phyloP scores from a whole-genome alignment of 2,888 invertebrate genomes.

The Drosophila borealis region DNA sequence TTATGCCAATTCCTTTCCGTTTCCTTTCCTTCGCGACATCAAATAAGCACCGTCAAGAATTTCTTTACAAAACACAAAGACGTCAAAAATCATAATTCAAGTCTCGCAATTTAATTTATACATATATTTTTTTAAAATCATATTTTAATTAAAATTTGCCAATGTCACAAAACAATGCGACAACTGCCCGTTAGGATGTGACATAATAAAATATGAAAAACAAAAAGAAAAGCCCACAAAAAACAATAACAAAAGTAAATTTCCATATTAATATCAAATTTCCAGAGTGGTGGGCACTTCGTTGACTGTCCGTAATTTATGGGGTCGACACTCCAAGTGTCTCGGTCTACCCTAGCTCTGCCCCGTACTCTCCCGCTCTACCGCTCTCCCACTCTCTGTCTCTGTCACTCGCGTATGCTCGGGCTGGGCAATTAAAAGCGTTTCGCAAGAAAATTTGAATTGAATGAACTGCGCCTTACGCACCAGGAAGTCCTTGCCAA shows the following conservation, averaged over 20 bases:
- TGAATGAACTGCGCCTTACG: slow-evolving; percentile 79
- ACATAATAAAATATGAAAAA: slow-evolving; percentile 25
- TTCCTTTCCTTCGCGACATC: no score
- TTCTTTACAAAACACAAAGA: no score
- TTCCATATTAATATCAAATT: slow-evolving; percentile 69
- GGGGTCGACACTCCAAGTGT: slow-evolving; percentile 37
- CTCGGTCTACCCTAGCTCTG: neutral
- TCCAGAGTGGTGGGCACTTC: slow-evolving; percentile 56
- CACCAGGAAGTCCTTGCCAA: slow-evolving; percentile 75
- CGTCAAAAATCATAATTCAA: neutral
- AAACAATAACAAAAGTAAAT: slow-evolving; percentile 53
- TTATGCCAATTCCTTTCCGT: no score
- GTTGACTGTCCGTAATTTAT: slow-evolving; percentile 67
- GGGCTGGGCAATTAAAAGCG: slow-evolving; percentile 71
- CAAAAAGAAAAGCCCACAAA: slow-evolving; percentile 5
- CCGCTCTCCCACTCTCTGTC: neutral
- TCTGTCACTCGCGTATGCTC: slow-evolving; percentile 10
- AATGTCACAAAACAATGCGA: slow-evolving; percentile 25
- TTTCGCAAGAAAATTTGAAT: slow-evolving; percentile 75
- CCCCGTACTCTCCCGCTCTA: neutral
- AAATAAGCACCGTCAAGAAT: no score
- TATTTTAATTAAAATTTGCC: slow-evolving; percentile 68
- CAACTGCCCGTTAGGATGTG: slow-evolving; percentile 29
- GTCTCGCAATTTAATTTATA: slow-evolving; percentile 16
- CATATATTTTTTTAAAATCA: slow-evolving; percentile 43